phyloP scores from a whole-genome alignment of 35 echinoderm and acorn worm genomes.

The Patiria miniata region DNA sequence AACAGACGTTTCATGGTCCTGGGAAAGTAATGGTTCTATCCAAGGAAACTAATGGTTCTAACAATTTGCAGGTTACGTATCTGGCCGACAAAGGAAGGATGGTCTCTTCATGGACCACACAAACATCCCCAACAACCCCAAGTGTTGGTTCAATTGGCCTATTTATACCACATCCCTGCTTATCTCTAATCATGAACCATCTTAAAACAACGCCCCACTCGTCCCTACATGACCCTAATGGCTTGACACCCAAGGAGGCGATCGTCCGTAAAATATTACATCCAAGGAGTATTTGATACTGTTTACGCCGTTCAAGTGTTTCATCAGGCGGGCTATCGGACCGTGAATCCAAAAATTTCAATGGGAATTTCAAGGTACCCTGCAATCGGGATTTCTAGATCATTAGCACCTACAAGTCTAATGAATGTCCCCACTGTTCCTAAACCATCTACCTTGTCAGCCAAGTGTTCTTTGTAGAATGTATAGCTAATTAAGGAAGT shows the following conservation, averaged over 20 bases:
- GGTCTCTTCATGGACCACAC: background rate
- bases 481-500: conserved; percentile 46
- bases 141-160: background rate
- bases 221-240: background rate
- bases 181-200: conserved; percentile 10
- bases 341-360: background rate
- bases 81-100: background rate
- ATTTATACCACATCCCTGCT: background rate
- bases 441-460: conserved; percentile 1
- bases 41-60: background rate
- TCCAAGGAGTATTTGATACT: conserved; percentile 34
- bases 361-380: conserved; percentile 51
- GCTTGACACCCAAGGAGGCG: background rate
- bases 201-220: conserved; percentile 8
- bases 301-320: background rate
- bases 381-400: conserved; percentile 27
- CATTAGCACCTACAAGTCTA: conserved; percentile 44
- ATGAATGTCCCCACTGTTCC: conserved; percentile 19
- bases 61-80: background rate
- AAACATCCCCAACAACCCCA: background rate
- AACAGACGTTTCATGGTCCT: background rate
- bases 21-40: too few species aligned
- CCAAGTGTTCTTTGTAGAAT: conserved; percentile 44
- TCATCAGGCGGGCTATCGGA: background rate
- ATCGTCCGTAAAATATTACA: conserved; percentile 21